Conservation (phyloP, 37 sponge, comb jelly and placozoan species). For the Aplysina aerophoba region DNA sequence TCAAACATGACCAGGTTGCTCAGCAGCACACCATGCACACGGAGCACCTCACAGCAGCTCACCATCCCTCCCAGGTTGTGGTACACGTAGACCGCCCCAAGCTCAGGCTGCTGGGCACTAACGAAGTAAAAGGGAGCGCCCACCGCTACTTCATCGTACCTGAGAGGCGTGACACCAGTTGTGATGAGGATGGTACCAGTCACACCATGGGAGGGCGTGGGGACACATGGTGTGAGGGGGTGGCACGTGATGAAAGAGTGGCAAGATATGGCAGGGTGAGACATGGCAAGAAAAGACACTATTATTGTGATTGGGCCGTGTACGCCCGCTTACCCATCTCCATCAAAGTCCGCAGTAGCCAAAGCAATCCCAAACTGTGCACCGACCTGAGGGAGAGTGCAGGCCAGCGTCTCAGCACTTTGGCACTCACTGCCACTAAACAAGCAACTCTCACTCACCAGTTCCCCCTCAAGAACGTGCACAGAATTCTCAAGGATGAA, state of each 20-base stretch:
- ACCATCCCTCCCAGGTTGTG: slow-evolving; percentile 8
- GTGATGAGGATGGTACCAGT: too few species aligned
- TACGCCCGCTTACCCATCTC: not conserved
- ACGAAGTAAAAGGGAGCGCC: slow-evolving; percentile 12
- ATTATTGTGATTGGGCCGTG: not conserved
- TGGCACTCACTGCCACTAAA: not conserved
- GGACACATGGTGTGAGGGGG: too few species aligned
- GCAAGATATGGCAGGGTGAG: too few species aligned
- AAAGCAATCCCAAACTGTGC: slow-evolving; percentile 6
- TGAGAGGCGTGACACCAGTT: too few species aligned
- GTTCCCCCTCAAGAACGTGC: too few species aligned
- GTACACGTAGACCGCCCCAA: slow-evolving; percentile 8
- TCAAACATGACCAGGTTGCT: too few species aligned
- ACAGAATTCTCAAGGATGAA: too few species aligned
- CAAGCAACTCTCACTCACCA: too few species aligned
- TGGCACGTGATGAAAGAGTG: too few species aligned
- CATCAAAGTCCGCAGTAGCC: slow-evolving; percentile 11
- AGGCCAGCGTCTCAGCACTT: not conserved
- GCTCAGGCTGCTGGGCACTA: slow-evolving; percentile 14
- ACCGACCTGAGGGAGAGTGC: not conserved
- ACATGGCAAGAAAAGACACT: too few species aligned
- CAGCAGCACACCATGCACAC: too few species aligned
- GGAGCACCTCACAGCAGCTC: not conserved
- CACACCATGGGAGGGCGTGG: too few species aligned
- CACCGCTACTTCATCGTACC: slow-evolving; percentile 1